A percentile compares a stretch with the other conserved stretches of the same genome.
These are phyloP conservation scores for Chymomyza costata DNA, from an alignment of 1,140 invertebrate genomes.

Conservation along the genomic window DNA sequence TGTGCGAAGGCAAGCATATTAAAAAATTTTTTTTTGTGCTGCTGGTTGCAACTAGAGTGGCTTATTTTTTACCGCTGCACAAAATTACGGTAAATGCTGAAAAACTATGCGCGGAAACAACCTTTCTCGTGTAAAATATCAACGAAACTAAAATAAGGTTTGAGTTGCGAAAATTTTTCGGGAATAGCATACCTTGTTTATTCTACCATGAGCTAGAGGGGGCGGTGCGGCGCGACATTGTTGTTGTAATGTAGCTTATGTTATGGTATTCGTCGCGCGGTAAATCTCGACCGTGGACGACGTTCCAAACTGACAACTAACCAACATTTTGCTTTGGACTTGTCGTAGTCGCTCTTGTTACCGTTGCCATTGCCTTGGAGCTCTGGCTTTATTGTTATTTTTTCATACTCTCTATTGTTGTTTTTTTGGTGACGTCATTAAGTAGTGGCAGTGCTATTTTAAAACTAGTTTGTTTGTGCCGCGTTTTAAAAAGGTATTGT, in stretches of 20 bases:
- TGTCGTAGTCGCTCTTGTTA: conserved; percentile 42
- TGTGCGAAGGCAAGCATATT: no score
- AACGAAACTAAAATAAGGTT: no score
- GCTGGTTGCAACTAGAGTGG: no score
- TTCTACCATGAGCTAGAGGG: no score
- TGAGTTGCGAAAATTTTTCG: no score
- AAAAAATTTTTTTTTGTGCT: no score
- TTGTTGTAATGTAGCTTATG: conserved; percentile 43
- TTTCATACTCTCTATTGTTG: conserved; percentile 26
- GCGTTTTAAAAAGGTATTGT: conserved; percentile 42
- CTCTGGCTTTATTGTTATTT: conserved; percentile 41
- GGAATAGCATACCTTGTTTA: no score
- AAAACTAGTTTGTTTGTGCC: conserved; percentile 56
- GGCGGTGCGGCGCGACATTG: no score
- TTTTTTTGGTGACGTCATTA: conserved; percentile 58
- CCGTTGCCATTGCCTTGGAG: conserved; percentile 28
- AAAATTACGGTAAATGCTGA: no score
- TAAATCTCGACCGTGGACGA: conserved; percentile 36
- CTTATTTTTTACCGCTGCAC: no score
- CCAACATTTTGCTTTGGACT: conserved; percentile 17
- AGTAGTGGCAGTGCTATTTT: conserved; percentile 34
- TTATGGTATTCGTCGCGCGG: conserved; percentile 54
- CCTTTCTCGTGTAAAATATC: no score
- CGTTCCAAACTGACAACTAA: conserved; percentile 44
- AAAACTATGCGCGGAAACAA: no score